These are phyloP conservation scores for Corythornis vintsioides DNA, from an alignment of 2,113 vertebrate species.

Conservation along the genomic window DNA sequence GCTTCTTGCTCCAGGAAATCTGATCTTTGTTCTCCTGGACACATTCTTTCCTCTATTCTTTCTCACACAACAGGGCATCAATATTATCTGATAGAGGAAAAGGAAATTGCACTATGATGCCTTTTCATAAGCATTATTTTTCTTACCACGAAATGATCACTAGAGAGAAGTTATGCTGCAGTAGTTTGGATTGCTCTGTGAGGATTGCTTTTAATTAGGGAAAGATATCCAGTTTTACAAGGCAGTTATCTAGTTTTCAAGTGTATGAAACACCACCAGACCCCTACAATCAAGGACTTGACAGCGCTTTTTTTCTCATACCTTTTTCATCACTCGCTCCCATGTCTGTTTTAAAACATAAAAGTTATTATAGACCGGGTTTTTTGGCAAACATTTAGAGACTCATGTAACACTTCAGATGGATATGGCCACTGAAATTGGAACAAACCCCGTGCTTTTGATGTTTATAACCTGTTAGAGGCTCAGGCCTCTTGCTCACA, in stretches of 20 bases:
- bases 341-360: background rate
- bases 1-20: background rate
- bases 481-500: background rate
- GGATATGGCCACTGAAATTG: rapidly evolving
- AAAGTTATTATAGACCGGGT: background rate
- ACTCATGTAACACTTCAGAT: rapidly evolving
- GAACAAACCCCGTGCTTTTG: rapidly evolving
- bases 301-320: rapidly evolving
- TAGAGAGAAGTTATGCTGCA: background rate
- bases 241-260: background rate
- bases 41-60: background rate
- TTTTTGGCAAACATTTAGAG: background rate
- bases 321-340: background rate
- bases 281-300: rapidly evolving
- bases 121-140: background rate
- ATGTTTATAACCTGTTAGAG: rapidly evolving
- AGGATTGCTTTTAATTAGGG: background rate
- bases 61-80: background rate
- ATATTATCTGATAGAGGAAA: background rate
- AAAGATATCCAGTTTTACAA: background rate
- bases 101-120: background rate
- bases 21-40: background rate
- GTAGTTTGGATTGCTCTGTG: background rate
- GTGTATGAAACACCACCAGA: rapidly evolving
- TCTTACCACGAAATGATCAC: background rate